A percentile compares a stretch with the other conserved stretches of the same genome.
Conservation (phyloP, 2,888 invertebrate genomes). For the Oscheius myriophilus region DNA sequence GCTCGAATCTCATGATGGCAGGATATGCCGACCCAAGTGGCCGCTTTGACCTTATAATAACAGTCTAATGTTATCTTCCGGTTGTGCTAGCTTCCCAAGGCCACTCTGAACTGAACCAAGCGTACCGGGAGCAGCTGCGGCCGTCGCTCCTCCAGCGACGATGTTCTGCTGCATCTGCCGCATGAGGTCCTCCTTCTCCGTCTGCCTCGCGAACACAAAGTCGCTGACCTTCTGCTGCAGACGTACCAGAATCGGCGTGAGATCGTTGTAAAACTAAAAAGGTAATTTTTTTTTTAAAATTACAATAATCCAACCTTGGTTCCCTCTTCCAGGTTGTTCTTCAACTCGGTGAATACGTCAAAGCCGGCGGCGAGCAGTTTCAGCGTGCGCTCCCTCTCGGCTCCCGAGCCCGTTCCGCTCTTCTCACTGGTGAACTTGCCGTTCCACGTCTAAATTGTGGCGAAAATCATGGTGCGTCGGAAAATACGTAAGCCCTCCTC, state of each 20-base stretch:
- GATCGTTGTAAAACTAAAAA: constrained; percentile 76
- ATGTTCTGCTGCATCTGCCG: constrained; percentile 82
- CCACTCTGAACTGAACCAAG: neutral
- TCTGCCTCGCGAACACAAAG: constrained; percentile 97
- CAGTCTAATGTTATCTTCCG: too few relatives aligned
- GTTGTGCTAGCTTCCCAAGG: too few relatives aligned
- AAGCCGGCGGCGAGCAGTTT: constrained; percentile 85
- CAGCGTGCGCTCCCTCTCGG: constrained; percentile 73
- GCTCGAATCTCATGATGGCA: too few relatives aligned
- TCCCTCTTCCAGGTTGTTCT: constrained; percentile 91
- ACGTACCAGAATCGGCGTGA: constrained; percentile 84
- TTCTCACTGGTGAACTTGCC: constrained; percentile 77
- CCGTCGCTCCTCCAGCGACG: constrained; percentile 45
- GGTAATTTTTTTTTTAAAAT: neutral
- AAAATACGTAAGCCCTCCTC: too few relatives aligned
- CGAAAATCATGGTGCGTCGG: neutral
- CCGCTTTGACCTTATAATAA: too few relatives aligned
- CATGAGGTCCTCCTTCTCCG: constrained; percentile 96
- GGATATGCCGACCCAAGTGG: too few relatives aligned
- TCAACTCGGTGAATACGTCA: constrained; percentile 90
- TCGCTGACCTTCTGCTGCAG: constrained; percentile 98
- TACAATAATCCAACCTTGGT: constrained; percentile 80
- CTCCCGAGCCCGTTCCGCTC: constrained; percentile 75
- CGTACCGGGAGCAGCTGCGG: constrained; percentile 10
- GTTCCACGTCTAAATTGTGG: constrained; percentile 73